These are phyloP conservation scores for Helobdella robusta DNA, from an alignment of 2,888 invertebrate species.

Conservation along the genomic window DNA sequence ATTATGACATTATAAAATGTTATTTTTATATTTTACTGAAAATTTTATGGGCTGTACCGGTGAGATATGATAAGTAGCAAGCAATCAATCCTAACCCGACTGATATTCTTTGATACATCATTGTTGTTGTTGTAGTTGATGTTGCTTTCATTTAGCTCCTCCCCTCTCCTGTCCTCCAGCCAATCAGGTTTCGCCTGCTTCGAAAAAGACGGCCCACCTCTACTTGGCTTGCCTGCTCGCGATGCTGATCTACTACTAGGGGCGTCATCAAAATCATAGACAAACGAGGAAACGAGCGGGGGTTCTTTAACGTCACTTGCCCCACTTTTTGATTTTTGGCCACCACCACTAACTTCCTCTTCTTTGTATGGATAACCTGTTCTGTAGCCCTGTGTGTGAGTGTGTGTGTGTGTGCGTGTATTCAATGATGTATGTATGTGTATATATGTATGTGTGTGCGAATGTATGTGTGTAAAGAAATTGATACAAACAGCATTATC, in stretches of 20 bases:
- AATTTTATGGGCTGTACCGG: not conserved
- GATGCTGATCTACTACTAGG: not conserved
- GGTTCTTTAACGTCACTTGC: slow-evolving; percentile 90
- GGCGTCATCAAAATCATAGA: slow-evolving; percentile 41
- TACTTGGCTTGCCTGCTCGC: slow-evolving; percentile 6
- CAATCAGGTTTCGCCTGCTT: slow-evolving; percentile 18
- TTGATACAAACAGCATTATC: slow-evolving; percentile 70
- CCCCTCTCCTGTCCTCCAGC: slow-evolving; percentile 7
- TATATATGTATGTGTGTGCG: not conserved
- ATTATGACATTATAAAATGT: not conserved
- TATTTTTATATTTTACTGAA: not conserved
- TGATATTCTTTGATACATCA: not conserved
- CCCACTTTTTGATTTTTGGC: slow-evolving; percentile 58
- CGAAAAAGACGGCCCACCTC: not conserved
- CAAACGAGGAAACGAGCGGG: slow-evolving; percentile 81
- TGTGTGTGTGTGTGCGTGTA: not conserved
- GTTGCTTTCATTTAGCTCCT: slow-evolving; percentile 2
- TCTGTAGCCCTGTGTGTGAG: slow-evolving; percentile 67
- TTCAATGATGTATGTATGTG: not conserved
- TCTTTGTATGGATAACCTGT: slow-evolving; percentile 94
- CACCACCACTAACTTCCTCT: slow-evolving; percentile 63
- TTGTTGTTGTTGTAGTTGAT: not conserved
- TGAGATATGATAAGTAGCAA: no score
- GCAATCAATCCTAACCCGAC: no score
- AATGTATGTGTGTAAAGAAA: not conserved